Base-by-base conservation (phyloP, 1,140 invertebrate species). In the Thaumetopoea pityocampa region DNA sequence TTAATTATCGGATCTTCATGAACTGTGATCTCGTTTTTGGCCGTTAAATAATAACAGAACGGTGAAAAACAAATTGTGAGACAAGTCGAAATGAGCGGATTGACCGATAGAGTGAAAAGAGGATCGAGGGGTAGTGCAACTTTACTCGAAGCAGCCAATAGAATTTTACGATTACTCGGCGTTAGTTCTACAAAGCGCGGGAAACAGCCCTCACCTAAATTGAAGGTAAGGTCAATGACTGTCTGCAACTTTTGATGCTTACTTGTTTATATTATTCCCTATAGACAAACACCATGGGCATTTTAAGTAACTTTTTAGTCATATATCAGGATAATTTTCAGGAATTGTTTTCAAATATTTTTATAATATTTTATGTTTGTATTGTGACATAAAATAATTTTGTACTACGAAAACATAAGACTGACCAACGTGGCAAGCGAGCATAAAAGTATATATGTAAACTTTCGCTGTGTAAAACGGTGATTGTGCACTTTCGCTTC, bases 101-200 rank as follows among this genome's bases (percentile, higher is more conserved):
- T 85, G 74, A 81, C 81, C 64, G 71, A 80, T 46, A 82, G 78
- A 76, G 78, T 78, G 55, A 86, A 86, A 84, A 73, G 85, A 64
- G 77, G 85, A 67, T 86, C 85, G 71, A 82, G 85, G 67, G 85
- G 85, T 59, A 84, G 81, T 70, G 81, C 83, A 33, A 85, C 85
- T 66, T 79, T 86, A 53, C 72, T 86, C 18, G 85, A 84, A 57
- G 83, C 85, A 57, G 85, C 83, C 23, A 85, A 85, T 70, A 83
- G 85, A 63, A 86, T 85, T 73, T 69, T 86, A 22, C 70, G 84
- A 47, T 61, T 86, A 53, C 77, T 86, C 26, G 83, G 85, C 51
- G 80, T 86, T 32, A 85, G 80, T 60, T 82, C 81, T 26, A 74
- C 80, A 42, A 85, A 83, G 67, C 80, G 76, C 73, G 78, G 73